Percentiles rank a stretch among this genome's conserved stretches.
phyloP scores from a whole-genome alignment of 2,113 vertebrate genomes.

The Cottus gobio region DNA sequence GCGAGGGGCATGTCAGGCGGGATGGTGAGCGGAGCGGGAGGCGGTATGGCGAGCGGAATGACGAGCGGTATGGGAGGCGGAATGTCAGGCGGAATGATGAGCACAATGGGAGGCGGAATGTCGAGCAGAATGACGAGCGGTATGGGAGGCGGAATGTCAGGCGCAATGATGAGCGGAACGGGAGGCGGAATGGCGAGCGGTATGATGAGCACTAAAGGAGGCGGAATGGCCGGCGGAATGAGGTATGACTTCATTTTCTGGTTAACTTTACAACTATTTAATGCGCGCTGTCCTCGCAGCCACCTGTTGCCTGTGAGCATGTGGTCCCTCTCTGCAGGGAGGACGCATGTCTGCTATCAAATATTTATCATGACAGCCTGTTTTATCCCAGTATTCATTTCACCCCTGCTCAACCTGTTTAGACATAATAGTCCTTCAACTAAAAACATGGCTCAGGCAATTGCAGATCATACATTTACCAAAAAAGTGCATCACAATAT shows the following conservation, averaged over 20 bases:
- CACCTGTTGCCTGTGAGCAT: conserved; percentile 7
- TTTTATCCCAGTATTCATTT: conserved; percentile 5
- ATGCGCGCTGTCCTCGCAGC: neutral
- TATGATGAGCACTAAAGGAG: neutral
- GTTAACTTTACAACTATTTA: neutral
- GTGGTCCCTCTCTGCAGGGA: neutral
- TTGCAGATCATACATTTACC: too few relatives aligned
- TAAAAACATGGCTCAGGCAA: neutral
- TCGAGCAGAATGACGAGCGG: conserved; percentile 3
- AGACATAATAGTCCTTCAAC: neutral
- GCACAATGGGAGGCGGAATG: conserved; percentile 22
- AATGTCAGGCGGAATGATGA: conserved; percentile 17
- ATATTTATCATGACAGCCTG: conserved; percentile 26
- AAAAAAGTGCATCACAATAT: neutral
- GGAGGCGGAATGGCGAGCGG: conserved; percentile 37
- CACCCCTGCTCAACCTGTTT: neutral
- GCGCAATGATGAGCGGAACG: neutral
- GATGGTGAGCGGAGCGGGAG: neutral
- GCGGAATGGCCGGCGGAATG: conserved; percentile 24
- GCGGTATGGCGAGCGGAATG: conserved; percentile 29
- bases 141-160: conserved; percentile 20
- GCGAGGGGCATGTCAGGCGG: neutral
- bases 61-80: conserved; percentile 9
- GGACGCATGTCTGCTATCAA: conserved; percentile 25
- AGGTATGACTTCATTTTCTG: conserved; percentile 15